Percentiles rank a stretch among this genome's conserved stretches.
Evolutionary conservation across 1,140 invertebrate species (phyloP).

Genomic region (Ostrea denselamellosa): DNA sequence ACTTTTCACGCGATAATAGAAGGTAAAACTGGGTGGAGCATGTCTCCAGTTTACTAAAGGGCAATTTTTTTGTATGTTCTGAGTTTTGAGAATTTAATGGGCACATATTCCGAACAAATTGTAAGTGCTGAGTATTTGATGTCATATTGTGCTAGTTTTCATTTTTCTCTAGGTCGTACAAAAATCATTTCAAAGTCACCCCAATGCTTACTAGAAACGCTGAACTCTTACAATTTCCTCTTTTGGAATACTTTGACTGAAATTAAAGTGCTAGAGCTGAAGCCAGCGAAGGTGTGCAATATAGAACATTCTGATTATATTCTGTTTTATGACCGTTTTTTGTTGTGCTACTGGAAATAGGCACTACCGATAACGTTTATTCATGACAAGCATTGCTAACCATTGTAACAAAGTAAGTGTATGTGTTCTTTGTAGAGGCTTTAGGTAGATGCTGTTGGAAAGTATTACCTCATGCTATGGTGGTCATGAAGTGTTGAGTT

Average conservation of each 20-base stretch:
- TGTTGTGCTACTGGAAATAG: background rate
- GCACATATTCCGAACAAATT: constrained; percentile 2
- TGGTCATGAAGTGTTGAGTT: background rate
- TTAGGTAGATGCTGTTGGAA: background rate
- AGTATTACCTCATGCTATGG: background rate
- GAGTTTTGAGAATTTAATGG: background rate
- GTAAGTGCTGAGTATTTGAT: constrained; percentile 7
- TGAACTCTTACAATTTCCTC: background rate
- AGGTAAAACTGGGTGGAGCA: background rate
- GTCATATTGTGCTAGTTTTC: constrained; percentile 8
- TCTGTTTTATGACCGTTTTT: background rate
- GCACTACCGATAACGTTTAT: background rate
- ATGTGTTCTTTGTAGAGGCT: background rate
- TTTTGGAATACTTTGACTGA: background rate
- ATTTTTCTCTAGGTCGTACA: background rate
- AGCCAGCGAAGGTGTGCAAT: background rate
- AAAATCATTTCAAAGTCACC: background rate
- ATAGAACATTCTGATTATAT: background rate
- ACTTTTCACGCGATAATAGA: background rate
- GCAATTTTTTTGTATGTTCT: constrained; percentile 26
- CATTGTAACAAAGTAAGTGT: background rate
- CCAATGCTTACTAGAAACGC: background rate
- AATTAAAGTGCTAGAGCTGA: background rate
- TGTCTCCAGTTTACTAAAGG: background rate
- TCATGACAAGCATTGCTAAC: background rate